phyloP scores from a whole-genome alignment of 2,113 vertebrate species.

The Arvicanthis niloticus region DNA sequence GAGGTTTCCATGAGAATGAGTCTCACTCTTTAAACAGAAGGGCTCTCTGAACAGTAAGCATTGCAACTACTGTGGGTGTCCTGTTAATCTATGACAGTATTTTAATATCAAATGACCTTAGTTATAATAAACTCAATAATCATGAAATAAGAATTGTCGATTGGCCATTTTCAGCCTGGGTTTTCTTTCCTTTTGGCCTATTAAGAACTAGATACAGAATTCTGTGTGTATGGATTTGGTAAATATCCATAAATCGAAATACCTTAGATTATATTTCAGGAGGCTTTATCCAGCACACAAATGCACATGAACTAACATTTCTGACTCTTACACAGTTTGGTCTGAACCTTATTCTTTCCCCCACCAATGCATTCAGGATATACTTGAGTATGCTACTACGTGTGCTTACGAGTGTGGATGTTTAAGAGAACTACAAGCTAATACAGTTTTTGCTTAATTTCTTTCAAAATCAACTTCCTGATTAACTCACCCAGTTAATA shows the following conservation, averaged over 20 bases:
- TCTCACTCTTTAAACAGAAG: slow-evolving; percentile 10
- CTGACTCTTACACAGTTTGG: not conserved
- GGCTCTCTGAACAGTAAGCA: not conserved
- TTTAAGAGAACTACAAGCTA: not conserved
- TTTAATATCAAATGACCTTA: not conserved
- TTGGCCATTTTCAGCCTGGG: not conserved
- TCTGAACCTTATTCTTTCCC: not conserved
- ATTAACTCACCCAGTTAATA: not conserved
- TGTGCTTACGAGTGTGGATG: not conserved
- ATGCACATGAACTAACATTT: not conserved
- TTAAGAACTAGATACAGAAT: slow-evolving; percentile 6
- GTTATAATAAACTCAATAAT: slow-evolving; percentile 37
- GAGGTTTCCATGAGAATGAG: not conserved
- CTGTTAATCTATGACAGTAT: not conserved
- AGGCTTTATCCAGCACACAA: not conserved
- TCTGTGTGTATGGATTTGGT: slow-evolving; percentile 18
- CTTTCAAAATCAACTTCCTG: not conserved
- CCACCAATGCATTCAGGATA: not conserved
- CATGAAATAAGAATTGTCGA: not conserved
- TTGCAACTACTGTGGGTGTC: not conserved
- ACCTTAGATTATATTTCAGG: not conserved
- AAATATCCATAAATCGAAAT: not conserved
- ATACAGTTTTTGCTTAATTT: not conserved
- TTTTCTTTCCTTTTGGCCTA: slow-evolving; percentile 8
- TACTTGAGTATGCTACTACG: not conserved